These are phyloP conservation scores for Protophormia terraenovae DNA, from an alignment of 2,888 invertebrate species.

Conservation along the genomic window DNA sequence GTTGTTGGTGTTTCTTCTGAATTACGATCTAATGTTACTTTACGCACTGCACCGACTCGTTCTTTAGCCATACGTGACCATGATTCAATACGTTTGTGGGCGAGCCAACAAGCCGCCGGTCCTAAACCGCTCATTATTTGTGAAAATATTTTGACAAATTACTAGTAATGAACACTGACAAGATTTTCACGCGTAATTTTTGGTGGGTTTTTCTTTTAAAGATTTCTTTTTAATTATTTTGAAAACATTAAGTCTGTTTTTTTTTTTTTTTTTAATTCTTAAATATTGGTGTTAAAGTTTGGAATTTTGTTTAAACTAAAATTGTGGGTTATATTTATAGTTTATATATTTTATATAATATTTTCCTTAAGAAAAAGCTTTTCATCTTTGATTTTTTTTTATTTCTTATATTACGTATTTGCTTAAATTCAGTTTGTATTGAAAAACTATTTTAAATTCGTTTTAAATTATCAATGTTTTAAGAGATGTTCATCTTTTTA, in stretches of 20 bases:
- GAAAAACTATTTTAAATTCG: too few relatives aligned
- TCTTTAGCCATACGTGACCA: slow-evolving; percentile 90
- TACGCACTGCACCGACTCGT: slow-evolving; percentile 82
- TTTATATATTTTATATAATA: neutral
- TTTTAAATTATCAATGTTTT: too few relatives aligned
- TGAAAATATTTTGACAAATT: slow-evolving; percentile 64
- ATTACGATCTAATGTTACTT: slow-evolving; percentile 79
- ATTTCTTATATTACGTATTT: too few relatives aligned
- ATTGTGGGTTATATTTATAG: neutral
- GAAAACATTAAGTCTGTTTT: neutral
- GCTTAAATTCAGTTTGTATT: too few relatives aligned
- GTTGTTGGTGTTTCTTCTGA: slow-evolving; percentile 77
- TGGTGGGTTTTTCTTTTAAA: neutral
- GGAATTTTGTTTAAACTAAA: neutral
- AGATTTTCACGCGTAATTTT: neutral
- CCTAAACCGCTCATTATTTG: slow-evolving; percentile 85
- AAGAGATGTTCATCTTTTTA: too few relatives aligned
- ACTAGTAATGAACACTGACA: neutral
- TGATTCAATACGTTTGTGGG: slow-evolving; percentile 88
- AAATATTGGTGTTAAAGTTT: neutral
- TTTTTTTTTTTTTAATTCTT: too few relatives aligned
- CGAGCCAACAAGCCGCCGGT: slow-evolving; percentile 89
- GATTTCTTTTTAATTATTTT: neutral
- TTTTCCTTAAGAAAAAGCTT: neutral
- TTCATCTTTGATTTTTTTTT: neutral